Percentiles rank a stretch among this genome's conserved stretches.
These are phyloP conservation scores for Napeogenes inachia DNA, from an alignment of 2,888 invertebrate genomes.

Conservation along the genomic window DNA sequence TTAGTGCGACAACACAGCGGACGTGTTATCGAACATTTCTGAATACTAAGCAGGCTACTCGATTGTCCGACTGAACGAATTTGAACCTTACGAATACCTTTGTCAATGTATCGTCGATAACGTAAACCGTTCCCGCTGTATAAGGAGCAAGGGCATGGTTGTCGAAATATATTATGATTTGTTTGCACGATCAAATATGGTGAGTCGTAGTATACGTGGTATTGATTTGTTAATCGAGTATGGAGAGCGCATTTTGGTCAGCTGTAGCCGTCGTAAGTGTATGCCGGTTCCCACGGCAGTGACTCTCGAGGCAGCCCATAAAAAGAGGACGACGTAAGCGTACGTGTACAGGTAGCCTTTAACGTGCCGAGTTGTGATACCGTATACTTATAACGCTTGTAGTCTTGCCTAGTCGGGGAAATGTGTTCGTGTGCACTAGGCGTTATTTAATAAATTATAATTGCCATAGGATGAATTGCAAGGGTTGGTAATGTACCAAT, in stretches of 20 bases:
- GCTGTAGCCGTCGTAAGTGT: conserved; percentile 70
- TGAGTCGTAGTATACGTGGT: conserved; percentile 55
- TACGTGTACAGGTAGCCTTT: conserved; percentile 72
- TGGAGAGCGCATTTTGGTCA: conserved; percentile 77
- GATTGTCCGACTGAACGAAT: conserved; percentile 39
- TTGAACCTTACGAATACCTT: conserved; percentile 42
- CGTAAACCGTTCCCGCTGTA: conserved; percentile 35
- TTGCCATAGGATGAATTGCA: not conserved
- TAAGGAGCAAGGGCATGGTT: conserved; percentile 48
- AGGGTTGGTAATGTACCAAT: too few species aligned
- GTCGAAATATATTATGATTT: conserved; percentile 52
- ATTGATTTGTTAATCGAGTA: conserved; percentile 76
- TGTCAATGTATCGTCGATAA: conserved; percentile 35
- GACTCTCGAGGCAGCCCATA: conserved; percentile 69
- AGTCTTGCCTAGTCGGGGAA: conserved; percentile 37
- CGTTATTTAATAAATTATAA: conserved; percentile 42
- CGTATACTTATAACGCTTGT: conserved; percentile 47
- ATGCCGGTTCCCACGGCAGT: conserved; percentile 76
- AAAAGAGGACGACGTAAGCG: conserved; percentile 69
- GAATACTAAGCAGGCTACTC: conserved; percentile 55
- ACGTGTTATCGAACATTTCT: conserved; percentile 52
- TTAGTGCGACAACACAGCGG: conserved; percentile 54
- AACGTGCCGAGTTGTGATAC: conserved; percentile 53
- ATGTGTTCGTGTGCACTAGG: conserved; percentile 35
- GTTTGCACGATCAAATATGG: conserved; percentile 59